Evolutionary conservation across 2,888 invertebrate genomes (phyloP).

Genomic region (Panzeria rudis): DNA sequence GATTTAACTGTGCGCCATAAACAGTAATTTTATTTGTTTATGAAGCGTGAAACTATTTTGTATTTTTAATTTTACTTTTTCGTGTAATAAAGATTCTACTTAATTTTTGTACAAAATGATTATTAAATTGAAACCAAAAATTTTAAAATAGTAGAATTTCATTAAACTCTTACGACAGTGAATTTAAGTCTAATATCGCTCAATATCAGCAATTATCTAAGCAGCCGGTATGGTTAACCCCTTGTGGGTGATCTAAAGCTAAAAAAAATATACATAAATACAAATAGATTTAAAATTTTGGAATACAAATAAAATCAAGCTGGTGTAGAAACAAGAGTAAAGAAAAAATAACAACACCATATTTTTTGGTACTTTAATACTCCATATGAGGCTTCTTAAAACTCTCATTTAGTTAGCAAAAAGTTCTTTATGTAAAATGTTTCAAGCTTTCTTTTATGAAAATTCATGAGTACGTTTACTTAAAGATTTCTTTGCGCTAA

Average conservation of each 20-base stretch:
- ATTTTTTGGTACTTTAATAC: too few species aligned
- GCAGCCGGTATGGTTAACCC: slow-evolving; percentile 29
- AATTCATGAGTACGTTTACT: too few species aligned
- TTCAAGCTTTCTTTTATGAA: too few species aligned
- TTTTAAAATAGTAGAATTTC: not conserved
- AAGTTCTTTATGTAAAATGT: not conserved
- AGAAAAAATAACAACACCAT: too few species aligned
- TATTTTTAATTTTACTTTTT: slow-evolving; percentile 2
- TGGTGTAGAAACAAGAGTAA: not conserved
- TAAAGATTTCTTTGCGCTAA: too few species aligned
- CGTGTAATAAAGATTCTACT: not conserved
- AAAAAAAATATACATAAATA: not conserved
- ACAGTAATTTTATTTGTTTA: slow-evolving; percentile 52
- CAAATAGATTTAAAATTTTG: not conserved
- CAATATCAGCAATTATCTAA: not conserved
- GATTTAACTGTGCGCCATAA: slow-evolving; percentile 38
- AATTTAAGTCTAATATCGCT: not conserved
- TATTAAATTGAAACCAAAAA: not conserved
- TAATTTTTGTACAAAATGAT: not conserved
- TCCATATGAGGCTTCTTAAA: not conserved
- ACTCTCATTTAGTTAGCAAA: not conserved
- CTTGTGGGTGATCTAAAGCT: not conserved
- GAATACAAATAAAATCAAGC: not conserved
- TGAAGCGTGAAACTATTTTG: slow-evolving; percentile 50
- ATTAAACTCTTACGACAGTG: not conserved